Base-by-base conservation (phyloP, 2,113 vertebrate species). In the Albula goreensis region DNA sequence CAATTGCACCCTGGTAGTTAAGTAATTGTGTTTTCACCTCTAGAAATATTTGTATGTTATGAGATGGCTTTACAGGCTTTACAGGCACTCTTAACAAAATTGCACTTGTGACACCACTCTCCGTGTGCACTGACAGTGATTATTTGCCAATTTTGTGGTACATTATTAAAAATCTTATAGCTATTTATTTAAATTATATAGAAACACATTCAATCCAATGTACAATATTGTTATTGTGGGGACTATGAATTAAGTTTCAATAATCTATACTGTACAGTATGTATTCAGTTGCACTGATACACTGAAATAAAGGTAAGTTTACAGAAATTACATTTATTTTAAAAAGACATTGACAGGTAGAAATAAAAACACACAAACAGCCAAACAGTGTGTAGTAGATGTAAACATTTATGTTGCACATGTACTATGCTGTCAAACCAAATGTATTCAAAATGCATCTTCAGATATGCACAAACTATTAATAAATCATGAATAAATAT, bases 401-500 rank as follows among this genome's bases (percentile, higher is more conserved):
- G 60, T 66, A 66, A 4, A 19, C 22, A 66, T 15, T 31, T 74
- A 31, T 74, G 5, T 9, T 31, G 70, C 10, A 31, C 15, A 70
- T 74, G n/a, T 79, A 79, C 77, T n/a, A 4, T 11, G 5, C 11
- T 49, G 78, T 48, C 41, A 49, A 79, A 79, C 49, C 74, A 48
- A 50, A 79, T 79, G 31, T 12, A 48, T 31, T 79, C 50, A 50
- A 79, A 79, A 49, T 49, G 78, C 31, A 79, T 79, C 49, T 49
- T 49, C 31, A 78, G 41, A 48, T 78, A 78, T 41, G 74, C 41
- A 78, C 78, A 50, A 12, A 17, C 15, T 49, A 79, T 15, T 78
- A 10, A 79, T 79, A 79, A 74, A 31, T 74, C 10, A 74, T 74
- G 70, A 74, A 31, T 74, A 74, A 74, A 74, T 74, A 74, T 74